These are phyloP conservation scores for Sebastes elongatus DNA, from an alignment of 2,797 vertebrate species.

Conservation along the genomic window DNA sequence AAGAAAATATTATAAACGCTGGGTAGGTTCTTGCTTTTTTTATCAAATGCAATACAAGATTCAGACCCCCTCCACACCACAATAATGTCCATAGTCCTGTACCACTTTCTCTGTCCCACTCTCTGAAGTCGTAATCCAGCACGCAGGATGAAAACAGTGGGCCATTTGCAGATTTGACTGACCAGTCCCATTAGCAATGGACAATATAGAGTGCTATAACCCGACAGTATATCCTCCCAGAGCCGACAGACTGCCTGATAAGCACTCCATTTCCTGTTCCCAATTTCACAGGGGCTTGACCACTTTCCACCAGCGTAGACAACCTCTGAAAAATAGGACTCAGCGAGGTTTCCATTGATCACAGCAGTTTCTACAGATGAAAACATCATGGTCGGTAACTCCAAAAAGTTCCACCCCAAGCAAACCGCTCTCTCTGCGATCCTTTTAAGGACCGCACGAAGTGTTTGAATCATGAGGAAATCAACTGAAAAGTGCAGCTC, in stretches of 20 bases:
- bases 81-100: background rate
- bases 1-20: background rate
- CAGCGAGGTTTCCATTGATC: conserved; percentile 38
- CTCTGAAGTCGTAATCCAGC: background rate
- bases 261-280: conserved; percentile 44
- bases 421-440: background rate
- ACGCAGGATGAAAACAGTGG: background rate
- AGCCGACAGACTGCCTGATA: conserved; percentile 7
- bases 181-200: background rate
- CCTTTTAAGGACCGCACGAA: background rate
- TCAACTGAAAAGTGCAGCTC: conserved; percentile 16
- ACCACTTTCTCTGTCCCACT: background rate
- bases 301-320: conserved; percentile 6
- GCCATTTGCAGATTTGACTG: background rate
- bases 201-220: background rate
- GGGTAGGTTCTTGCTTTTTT: background rate
- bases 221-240: background rate
- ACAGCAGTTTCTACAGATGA: conserved; percentile 37
- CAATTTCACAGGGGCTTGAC: conserved; percentile 66
- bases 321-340: conserved; percentile 28
- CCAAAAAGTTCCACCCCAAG: background rate
- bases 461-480: conserved; percentile 16
- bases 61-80: background rate
- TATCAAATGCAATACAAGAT: background rate
- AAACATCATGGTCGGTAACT: conserved; percentile 29